Percentiles rank a stretch among this genome's conserved stretches.
Conservation (phyloP, 2,888 invertebrate genomes). For the Clivina fossor region DNA sequence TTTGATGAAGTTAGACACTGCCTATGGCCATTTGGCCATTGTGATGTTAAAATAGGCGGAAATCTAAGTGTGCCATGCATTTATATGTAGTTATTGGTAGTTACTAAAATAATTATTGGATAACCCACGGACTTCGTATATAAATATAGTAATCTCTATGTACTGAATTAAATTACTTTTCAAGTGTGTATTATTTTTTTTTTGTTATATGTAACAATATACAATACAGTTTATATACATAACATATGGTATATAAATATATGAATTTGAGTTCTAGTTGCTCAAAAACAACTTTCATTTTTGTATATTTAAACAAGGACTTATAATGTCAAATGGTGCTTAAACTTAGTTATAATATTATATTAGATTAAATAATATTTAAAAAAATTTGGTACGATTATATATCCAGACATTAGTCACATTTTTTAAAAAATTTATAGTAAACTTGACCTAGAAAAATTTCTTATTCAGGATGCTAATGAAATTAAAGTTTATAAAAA, state of each 20-base stretch:
- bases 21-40: constrained; percentile 33
- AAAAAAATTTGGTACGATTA: constrained; percentile 10
- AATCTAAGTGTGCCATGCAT: constrained; percentile 47
- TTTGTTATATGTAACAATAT: not conserved
- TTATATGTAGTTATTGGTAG: constrained; percentile 36
- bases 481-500: too few relatives aligned
- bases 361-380: constrained; percentile 27
- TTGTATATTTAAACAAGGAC: constrained; percentile 19
- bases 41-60: constrained; percentile 41
- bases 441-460: constrained; percentile 19
- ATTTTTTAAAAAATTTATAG: constrained; percentile 1
- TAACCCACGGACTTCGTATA: constrained; percentile 18
- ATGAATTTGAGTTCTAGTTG: constrained; percentile 28
- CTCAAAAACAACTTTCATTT: constrained; percentile 14
- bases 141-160: constrained; percentile 15
- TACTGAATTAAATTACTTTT: constrained; percentile 17
- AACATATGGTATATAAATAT: constrained; percentile 9
- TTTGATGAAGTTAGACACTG: constrained; percentile 27
- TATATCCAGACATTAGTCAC: constrained; percentile 28
- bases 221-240: not conserved
- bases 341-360: constrained; percentile 29
- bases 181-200: constrained; percentile 15
- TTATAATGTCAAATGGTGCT: constrained; percentile 34
- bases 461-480: constrained; percentile 20
- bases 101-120: constrained; percentile 13